Conservation (phyloP, 2,113 vertebrate species). For the Spermophilus dauricus region DNA sequence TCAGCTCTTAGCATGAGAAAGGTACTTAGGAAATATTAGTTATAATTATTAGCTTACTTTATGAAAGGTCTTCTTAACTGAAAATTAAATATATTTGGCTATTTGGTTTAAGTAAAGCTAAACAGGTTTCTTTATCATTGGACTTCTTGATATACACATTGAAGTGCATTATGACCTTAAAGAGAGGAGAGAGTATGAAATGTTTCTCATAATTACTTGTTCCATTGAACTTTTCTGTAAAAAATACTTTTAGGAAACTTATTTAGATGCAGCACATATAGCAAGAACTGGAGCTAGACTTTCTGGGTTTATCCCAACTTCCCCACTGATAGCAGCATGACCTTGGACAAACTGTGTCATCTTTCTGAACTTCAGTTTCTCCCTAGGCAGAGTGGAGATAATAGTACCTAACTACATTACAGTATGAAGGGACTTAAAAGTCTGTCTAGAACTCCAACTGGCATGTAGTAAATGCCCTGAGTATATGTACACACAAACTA, state of each 20-base stretch:
- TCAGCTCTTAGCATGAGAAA: not conserved
- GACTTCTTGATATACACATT: not conserved
- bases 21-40: not conserved
- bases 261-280: not conserved
- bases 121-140: not conserved
- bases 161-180: not conserved
- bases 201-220: slow-evolving; percentile 17
- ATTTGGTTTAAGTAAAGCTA: slow-evolving; percentile 6
- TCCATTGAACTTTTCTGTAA: not conserved
- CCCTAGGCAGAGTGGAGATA: not conserved
- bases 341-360: not conserved
- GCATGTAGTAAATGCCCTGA: not conserved
- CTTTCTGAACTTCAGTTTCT: slow-evolving; percentile 1
- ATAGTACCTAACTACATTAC: not conserved
- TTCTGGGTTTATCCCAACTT: not conserved
- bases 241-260: not conserved
- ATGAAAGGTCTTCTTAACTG: not conserved
- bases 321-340: not conserved
- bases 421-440: not conserved
- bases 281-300: not conserved
- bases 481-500: not conserved
- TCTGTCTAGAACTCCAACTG: not conserved
- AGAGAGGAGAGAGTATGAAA: not conserved
- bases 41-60: not conserved
- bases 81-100: not conserved